Percentiles rank a stretch among this genome's conserved stretches.
Evolutionary conservation across 2,888 invertebrate species (phyloP).

Genomic region (Pterobdella sp.): DNA sequence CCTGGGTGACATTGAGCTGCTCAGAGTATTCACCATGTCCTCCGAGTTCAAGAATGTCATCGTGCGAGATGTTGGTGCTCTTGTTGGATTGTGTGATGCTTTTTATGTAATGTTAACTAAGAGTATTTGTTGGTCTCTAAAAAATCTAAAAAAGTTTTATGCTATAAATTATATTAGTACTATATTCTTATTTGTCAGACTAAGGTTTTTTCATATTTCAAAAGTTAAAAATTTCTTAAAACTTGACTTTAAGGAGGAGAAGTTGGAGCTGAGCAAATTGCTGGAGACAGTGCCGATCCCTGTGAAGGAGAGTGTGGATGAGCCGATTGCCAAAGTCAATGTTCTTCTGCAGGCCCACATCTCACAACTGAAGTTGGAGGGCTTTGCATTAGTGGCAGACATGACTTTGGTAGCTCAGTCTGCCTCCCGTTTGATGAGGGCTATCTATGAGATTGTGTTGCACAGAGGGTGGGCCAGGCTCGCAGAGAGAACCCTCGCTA

Average conservation of each 20-base stretch:
- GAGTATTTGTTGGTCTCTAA: background rate
- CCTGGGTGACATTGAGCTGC: constrained; percentile 90
- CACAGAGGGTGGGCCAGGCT: constrained; percentile 89
- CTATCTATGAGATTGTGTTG: constrained; percentile 93
- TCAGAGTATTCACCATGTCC: constrained; percentile 92
- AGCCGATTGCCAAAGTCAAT: constrained; percentile 90
- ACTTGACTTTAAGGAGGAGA: too few relatives aligned
- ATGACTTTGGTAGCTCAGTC: constrained; percentile 99
- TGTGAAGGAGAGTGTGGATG: constrained; percentile 95
- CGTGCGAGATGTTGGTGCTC: constrained; percentile 56
- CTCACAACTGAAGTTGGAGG: constrained; percentile 91
- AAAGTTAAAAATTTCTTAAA: too few relatives aligned
- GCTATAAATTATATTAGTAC: background rate
- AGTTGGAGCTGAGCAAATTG: constrained; percentile 88
- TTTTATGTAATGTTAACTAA: too few relatives aligned
- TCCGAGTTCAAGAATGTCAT: constrained; percentile 87
- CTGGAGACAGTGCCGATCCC: constrained; percentile 93
- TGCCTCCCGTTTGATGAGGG: constrained; percentile 83
- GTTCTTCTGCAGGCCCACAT: constrained; percentile 88
- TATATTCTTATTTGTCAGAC: background rate
- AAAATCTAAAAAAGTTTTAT: background rate
- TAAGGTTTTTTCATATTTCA: too few relatives aligned
- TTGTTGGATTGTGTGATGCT: too few relatives aligned
- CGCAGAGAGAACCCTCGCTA: constrained; percentile 84
- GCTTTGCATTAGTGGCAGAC: constrained; percentile 95